Base-by-base conservation (phyloP, 2,888 invertebrate species). In the Crematogaster levior region DNA sequence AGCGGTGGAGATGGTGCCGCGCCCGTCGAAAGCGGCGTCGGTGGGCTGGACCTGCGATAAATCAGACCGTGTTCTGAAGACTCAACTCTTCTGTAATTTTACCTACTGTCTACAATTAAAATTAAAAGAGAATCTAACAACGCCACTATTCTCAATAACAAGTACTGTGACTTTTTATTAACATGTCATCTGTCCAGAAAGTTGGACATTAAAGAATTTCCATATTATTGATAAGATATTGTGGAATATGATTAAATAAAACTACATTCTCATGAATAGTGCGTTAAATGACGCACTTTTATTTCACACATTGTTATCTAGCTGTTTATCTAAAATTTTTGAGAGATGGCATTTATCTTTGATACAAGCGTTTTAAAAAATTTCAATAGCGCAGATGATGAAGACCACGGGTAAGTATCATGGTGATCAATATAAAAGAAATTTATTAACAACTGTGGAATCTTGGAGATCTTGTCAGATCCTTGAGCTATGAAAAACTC, bases 1-100 rank as follows among this genome's bases (percentile, higher is more conserved):
- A 93, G 86, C 18, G 94, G 94, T 24, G 94, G 94, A 15, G 94
- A 94, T 48, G 94, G 93, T 3, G 94, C 93, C 9, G 94, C 93
- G 10, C 94, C 93, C 15, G 93, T 90, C 3, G 94, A 94, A 15
- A 94, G 83, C 0, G 94, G 92, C 53, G 94, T 94, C 12, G 94
- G 93, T 56, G 94, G 94, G 87, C 94, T 94, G 83, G 94, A 94
- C 85, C 94, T 94, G 90, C 0, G 88, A 90, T 48, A 68, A 18
- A 43, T 77, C 5, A 61, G 37, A 63, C 37, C 24, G 12, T n/a
- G 9, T 46, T 63, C n/a, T 63, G 12, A 51, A 37, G 48, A 40
- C 12, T 56, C 30, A 6, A n/a, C 27, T 43, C 15, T 46, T 63
- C 53, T 1, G 10, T 37, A 53, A 21, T 43, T 34, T 34, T 24